Evolutionary conservation across 2,888 invertebrate genomes (phyloP).

Genomic region (Aproaerema taeniolella): DNA sequence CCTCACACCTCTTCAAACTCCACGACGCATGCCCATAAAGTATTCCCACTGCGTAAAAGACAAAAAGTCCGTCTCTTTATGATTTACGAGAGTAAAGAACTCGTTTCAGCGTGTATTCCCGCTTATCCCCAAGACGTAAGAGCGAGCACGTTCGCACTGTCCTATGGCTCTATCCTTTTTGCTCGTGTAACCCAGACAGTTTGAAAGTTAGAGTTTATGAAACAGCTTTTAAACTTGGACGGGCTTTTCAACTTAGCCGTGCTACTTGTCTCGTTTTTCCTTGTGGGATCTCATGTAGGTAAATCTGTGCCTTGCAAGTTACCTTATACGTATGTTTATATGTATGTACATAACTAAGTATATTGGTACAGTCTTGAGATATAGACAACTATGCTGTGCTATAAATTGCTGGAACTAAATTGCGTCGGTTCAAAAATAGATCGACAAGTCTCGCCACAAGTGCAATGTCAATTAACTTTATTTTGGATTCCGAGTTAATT

Average conservation of each 20-base stretch:
- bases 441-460: no score
- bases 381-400: constrained; percentile 14
- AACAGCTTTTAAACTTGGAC: constrained; percentile 25
- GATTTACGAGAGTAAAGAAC: constrained; percentile 11
- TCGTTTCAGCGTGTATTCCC: constrained; percentile 27
- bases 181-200: constrained; percentile 27
- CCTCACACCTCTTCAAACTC: constrained; percentile 23
- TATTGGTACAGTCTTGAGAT: no score
- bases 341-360: no score
- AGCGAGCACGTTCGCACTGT: constrained; percentile 48
- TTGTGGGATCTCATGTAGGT: constrained; percentile 23
- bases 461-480: no score
- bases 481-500: no score
- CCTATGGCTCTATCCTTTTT: constrained; percentile 41
- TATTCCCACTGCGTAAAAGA: constrained; percentile 31
- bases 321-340: constrained; percentile 22
- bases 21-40: constrained; percentile 40
- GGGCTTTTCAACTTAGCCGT: constrained; percentile 30
- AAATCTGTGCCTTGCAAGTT: constrained; percentile 35
- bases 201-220: constrained; percentile 27
- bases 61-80: constrained; percentile 27
- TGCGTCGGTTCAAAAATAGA: no score
- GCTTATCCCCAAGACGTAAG: constrained; percentile 47
- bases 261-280: constrained; percentile 33
- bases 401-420: no score